phyloP scores from a whole-genome alignment of 2,888 invertebrate species.

The Xestia ashworthii region DNA sequence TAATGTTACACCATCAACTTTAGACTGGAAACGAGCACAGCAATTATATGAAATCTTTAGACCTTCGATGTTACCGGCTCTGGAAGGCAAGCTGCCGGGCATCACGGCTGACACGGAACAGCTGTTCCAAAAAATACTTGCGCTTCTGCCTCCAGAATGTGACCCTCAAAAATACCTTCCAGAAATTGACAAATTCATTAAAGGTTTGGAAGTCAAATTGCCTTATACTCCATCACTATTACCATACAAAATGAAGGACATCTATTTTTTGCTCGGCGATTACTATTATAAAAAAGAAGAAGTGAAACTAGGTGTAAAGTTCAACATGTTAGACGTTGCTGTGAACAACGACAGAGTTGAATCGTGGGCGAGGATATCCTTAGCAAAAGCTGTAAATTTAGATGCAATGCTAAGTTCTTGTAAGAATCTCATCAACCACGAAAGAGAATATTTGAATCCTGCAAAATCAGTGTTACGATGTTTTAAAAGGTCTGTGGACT shows the following conservation, averaged over 20 bases:
- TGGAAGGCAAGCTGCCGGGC: slow-evolving; percentile 94
- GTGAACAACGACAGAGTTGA: slow-evolving; percentile 95
- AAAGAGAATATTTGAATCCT: slow-evolving; percentile 92
- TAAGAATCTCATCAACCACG: slow-evolving; percentile 89
- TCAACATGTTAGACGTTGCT: slow-evolving; percentile 95
- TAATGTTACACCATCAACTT: slow-evolving; percentile 92
- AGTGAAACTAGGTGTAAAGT: slow-evolving; percentile 93
- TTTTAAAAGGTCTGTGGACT: slow-evolving; percentile 94
- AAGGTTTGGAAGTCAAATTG: slow-evolving; percentile 90
- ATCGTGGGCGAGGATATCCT: slow-evolving; percentile 98
- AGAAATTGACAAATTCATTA: slow-evolving; percentile 92
- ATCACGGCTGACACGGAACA: slow-evolving; percentile 96
- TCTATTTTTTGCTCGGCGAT: slow-evolving; percentile 98
- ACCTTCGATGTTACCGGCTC: slow-evolving; percentile 94
- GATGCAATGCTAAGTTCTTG: slow-evolving; percentile 95
- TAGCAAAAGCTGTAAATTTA: slow-evolving; percentile 94
- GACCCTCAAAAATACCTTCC: slow-evolving; percentile 92
- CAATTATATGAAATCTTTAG: slow-evolving; percentile 95
- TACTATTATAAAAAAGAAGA: slow-evolving; percentile 97
- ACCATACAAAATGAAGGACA: slow-evolving; percentile 92
- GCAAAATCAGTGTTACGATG: slow-evolving; percentile 94
- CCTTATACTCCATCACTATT: slow-evolving; percentile 89
- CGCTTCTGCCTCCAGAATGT: slow-evolving; percentile 92
- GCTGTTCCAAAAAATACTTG: slow-evolving; percentile 93
- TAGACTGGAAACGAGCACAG: slow-evolving; percentile 94